Conservation (phyloP, 2,888 invertebrate species). For the Drosophila aldrichi region DNA sequence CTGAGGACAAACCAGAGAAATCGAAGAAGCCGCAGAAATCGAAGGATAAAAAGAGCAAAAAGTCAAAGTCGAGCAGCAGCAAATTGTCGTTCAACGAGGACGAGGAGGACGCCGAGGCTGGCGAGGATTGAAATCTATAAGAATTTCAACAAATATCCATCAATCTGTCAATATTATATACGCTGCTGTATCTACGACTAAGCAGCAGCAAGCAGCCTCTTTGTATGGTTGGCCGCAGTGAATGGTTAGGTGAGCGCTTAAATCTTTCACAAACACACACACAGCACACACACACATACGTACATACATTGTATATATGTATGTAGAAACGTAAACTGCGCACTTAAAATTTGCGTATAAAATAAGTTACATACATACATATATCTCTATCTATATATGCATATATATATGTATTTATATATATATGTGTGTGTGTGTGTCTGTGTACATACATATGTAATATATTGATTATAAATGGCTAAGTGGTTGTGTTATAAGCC, state of each 20-base stretch:
- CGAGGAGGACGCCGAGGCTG: constrained; percentile 83
- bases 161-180: constrained; percentile 4
- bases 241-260: constrained; percentile 52
- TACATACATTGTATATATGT: background rate
- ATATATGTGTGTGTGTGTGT: background rate
- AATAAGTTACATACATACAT: constrained; percentile 16
- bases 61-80: constrained; percentile 49
- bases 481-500: constrained; percentile 14
- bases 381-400: background rate
- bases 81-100: constrained; percentile 86
- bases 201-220: constrained; percentile 29
- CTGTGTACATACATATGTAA: constrained; percentile 7
- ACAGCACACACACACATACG: background rate
- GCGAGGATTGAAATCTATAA: constrained; percentile 45
- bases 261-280: constrained; percentile 26
- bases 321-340: constrained; percentile 46
- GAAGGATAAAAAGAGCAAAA: constrained; percentile 64
- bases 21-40: constrained; percentile 23
- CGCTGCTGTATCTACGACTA: constrained; percentile 17
- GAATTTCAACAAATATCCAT: constrained; percentile 2
- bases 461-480: constrained; percentile 39
- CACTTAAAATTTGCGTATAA: constrained; percentile 51
- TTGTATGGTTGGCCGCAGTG: constrained; percentile 46
- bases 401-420: background rate
- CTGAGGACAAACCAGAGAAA: constrained; percentile 27